phyloP scores from a whole-genome alignment of 2,888 invertebrate genomes.

The Diadromus collaris region DNA sequence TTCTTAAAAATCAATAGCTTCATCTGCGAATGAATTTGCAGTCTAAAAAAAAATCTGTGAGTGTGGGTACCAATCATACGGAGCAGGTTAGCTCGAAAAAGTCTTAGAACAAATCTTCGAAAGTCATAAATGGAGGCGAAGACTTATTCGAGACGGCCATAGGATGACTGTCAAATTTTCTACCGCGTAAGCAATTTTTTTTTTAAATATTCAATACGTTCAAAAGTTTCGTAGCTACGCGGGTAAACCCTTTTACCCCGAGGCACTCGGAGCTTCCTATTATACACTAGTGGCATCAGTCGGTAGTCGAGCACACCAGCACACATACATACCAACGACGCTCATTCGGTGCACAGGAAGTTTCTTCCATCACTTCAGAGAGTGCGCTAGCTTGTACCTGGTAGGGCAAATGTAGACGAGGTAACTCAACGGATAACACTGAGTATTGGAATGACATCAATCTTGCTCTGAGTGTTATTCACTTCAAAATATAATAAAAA shows the following conservation, averaged over 20 bases:
- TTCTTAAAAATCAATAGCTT: background rate
- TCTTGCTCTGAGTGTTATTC: background rate
- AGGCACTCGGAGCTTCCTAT: background rate
- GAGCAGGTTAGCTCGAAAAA: background rate
- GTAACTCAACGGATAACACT: slow-evolving; percentile 32
- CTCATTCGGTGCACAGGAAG: background rate
- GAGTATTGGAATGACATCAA: background rate
- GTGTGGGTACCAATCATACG: no score
- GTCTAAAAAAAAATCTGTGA: background rate
- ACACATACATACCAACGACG: slow-evolving; percentile 15
- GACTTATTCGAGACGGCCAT: background rate
- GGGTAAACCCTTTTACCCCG: background rate
- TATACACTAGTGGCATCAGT: slow-evolving; percentile 20
- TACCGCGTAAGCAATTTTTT: background rate
- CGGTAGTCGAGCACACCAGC: background rate
- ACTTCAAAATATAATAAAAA: background rate
- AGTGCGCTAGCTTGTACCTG: slow-evolving; percentile 18
- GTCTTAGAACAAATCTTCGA: background rate
- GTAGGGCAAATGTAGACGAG: background rate
- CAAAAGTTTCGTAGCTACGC: background rate
- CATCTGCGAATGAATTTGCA: background rate
- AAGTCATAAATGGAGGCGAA: background rate
- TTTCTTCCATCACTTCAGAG: slow-evolving; percentile 5
- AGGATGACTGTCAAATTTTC: background rate
- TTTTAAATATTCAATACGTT: background rate